These are phyloP conservation scores for Sipha maydis DNA, from an alignment of 2,888 invertebrate species.

Conservation along the genomic window DNA sequence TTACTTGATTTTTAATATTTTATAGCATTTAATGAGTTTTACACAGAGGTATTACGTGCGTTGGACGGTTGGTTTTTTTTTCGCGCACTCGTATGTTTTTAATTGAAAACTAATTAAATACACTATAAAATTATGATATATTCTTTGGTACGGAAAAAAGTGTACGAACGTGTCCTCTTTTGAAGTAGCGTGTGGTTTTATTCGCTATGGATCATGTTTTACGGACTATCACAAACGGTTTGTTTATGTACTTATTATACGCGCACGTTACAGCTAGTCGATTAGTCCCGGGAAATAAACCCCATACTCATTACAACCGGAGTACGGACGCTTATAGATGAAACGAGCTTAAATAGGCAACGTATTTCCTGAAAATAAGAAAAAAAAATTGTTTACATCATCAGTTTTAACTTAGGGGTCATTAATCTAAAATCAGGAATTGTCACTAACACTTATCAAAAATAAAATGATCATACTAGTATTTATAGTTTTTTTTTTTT, in stretches of 20 bases:
- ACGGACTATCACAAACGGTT: background rate
- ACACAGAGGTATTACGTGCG: background rate
- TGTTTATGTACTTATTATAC: background rate
- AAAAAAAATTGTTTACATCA: too few species aligned
- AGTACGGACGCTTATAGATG: too few species aligned
- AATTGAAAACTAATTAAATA: background rate
- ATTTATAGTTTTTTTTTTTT: too few species aligned
- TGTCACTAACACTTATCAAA: too few species aligned
- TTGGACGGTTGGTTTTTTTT: background rate
- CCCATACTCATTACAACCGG: too few species aligned
- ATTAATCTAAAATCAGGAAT: too few species aligned
- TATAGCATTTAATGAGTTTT: background rate
- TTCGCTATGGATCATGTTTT: background rate
- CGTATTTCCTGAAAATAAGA: too few species aligned
- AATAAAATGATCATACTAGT: too few species aligned
- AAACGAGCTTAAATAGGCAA: too few species aligned
- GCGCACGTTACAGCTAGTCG: background rate
- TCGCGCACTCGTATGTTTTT: background rate
- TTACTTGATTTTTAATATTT: background rate
- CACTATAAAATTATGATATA: background rate
- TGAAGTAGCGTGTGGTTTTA: background rate
- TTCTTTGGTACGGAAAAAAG: background rate
- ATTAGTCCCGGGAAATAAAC: background rate
- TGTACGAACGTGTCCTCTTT: background rate
- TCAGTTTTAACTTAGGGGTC: too few species aligned